Evolutionary conservation across 1,140 invertebrate species (phyloP).

Genomic region (Nymphalis io): DNA sequence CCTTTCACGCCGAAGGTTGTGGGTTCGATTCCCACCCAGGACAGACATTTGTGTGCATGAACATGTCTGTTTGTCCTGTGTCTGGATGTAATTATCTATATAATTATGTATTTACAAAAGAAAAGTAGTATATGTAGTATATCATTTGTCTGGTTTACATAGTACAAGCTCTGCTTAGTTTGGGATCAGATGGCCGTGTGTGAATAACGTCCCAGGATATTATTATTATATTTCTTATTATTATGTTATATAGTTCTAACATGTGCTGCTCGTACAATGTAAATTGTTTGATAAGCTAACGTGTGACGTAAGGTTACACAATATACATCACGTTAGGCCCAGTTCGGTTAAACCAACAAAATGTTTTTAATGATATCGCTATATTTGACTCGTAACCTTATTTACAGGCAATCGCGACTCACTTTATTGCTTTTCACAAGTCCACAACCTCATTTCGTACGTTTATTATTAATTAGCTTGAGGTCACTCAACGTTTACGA

Average conservation of each 20-base stretch:
- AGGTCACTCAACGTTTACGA: conserved; percentile 43
- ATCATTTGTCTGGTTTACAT: too few species aligned
- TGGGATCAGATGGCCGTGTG: too few species aligned
- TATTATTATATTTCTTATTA: too few species aligned
- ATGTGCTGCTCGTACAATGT: not conserved
- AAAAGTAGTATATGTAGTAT: too few species aligned
- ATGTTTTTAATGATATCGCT: conserved; percentile 6
- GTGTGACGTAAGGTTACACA: not conserved
- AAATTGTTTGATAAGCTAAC: not conserved
- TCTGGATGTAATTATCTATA: too few species aligned
- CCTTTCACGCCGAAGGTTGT: too few species aligned
- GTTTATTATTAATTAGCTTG: conserved; percentile 30
- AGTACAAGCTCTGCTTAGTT: too few species aligned
- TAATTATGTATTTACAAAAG: too few species aligned
- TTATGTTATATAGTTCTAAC: not conserved
- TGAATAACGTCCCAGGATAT: too few species aligned
- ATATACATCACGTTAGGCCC: not conserved
- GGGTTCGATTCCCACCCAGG: too few species aligned
- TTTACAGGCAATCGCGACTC: conserved; percentile 24
- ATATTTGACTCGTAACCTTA: conserved; percentile 30
- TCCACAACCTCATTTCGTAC: conserved; percentile 44
- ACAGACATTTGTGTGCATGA: too few species aligned
- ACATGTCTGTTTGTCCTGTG: too few species aligned
- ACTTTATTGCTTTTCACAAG: conserved; percentile 40
- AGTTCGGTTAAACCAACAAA: not conserved